A percentile compares a stretch with the other conserved stretches of the same genome.
Conservation (phyloP, 2,797 vertebrate species). For the Thunnus albacares region DNA sequence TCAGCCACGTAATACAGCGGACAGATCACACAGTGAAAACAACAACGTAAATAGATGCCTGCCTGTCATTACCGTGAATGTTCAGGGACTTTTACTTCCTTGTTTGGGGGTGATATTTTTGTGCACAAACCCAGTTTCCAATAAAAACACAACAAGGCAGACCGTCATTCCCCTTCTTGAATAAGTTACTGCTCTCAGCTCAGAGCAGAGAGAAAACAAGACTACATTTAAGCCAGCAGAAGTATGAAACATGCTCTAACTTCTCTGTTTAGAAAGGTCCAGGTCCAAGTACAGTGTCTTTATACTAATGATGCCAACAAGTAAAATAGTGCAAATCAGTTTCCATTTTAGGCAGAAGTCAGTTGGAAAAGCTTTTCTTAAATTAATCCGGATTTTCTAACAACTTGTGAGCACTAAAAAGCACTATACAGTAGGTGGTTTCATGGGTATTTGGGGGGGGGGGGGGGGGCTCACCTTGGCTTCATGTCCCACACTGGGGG, state of each 20-base stretch:
- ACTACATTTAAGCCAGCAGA: not conserved
- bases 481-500: constrained; percentile 87
- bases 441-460: too few relatives aligned
- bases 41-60: constrained; percentile 3
- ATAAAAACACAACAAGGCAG: constrained; percentile 29
- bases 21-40: constrained; percentile 5
- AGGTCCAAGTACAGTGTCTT: too few relatives aligned
- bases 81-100: constrained; percentile 17
- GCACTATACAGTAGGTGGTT: too few relatives aligned
- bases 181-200: constrained; percentile 50
- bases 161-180: constrained; percentile 33
- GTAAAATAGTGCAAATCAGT: too few relatives aligned
- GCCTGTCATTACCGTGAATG: not conserved
- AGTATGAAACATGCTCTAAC: constrained; percentile 8
- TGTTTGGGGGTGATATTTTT: constrained; percentile 37
- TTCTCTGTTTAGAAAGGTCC: not conserved
- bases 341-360: too few relatives aligned
- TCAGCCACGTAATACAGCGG: constrained; percentile 18
- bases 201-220: constrained; percentile 10
- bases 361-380: too few relatives aligned
- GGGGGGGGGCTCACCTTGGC: constrained; percentile 87
- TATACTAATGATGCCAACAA: too few relatives aligned
- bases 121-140: constrained; percentile 27
- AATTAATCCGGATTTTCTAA: too few relatives aligned
- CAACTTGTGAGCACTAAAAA: too few relatives aligned